phyloP scores from a whole-genome alignment of 2,888 invertebrate species.

The Scaptomyza polygonia region DNA sequence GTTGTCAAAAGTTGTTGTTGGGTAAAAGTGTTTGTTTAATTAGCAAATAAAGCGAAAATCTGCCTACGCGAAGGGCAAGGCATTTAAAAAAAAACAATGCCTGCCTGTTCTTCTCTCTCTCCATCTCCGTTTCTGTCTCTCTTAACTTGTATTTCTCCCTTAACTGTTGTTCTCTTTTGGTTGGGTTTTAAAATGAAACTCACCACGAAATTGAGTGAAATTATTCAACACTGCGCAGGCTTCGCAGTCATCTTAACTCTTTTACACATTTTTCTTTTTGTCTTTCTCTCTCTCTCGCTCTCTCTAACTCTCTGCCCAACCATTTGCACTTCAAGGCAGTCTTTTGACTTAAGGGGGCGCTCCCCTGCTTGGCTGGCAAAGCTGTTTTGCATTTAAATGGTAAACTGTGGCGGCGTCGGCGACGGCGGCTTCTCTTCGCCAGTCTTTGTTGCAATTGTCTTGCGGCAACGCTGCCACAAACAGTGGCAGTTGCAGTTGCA shows the following conservation, averaged over 20 bases:
- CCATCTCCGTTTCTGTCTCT: not conserved
- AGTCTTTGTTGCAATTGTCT: constrained; percentile 66
- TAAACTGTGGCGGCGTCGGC: constrained; percentile 67
- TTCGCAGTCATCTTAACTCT: not conserved
- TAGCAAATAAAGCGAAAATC: constrained; percentile 63
- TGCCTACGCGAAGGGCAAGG: constrained; percentile 10
- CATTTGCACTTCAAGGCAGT: constrained; percentile 5
- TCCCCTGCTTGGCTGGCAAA: constrained; percentile 39
- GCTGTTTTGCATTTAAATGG: constrained; percentile 72
- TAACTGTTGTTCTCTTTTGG: not conserved
- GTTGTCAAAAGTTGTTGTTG: constrained; percentile 26
- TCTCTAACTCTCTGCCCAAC: not conserved
- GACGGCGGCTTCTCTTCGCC: constrained; percentile 22
- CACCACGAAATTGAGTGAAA: constrained; percentile 52
- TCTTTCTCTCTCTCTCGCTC: not conserved
- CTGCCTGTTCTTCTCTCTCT: not conserved
- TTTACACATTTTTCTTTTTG: too few relatives aligned
- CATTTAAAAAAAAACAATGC: constrained; percentile 5
- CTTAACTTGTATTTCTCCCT: not conserved
- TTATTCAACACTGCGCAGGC: constrained; percentile 37
- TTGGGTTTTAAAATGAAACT: constrained; percentile 15
- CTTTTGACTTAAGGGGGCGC: constrained; percentile 45
- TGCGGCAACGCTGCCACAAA: constrained; percentile 50
- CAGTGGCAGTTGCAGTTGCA: constrained; percentile 28
- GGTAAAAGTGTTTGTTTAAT: constrained; percentile 59